phyloP scores from a whole-genome alignment of 2,113 vertebrate species.

The Otocyon megalotis region DNA sequence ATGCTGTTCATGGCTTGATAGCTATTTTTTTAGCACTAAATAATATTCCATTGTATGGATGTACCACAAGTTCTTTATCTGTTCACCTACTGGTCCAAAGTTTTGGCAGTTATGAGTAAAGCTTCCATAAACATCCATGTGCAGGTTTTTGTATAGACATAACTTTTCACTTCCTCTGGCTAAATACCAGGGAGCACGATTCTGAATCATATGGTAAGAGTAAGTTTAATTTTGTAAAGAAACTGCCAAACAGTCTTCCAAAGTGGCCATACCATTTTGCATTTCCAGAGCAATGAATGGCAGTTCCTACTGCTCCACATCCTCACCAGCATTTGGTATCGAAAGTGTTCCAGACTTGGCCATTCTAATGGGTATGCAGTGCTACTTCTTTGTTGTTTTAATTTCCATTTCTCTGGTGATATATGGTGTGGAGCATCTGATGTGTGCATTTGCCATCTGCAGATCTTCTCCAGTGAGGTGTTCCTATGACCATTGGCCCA shows the following conservation, averaged over 20 bases:
- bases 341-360: not conserved
- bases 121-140: not conserved
- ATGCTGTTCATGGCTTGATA: not conserved
- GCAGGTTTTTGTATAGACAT: not conserved
- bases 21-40: not conserved
- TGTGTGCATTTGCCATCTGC: not conserved
- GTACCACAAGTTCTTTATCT: not conserved
- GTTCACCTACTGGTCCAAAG: not conserved
- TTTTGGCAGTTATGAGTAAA: not conserved
- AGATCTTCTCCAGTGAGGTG: not conserved
- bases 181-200: not conserved
- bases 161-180: not conserved
- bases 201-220: not conserved
- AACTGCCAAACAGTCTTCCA: not conserved
- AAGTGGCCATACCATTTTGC: not conserved
- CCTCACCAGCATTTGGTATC: not conserved
- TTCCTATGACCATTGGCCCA: not conserved
- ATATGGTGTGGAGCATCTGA: not conserved
- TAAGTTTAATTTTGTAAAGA: not conserved
- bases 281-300: not conserved
- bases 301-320: not conserved
- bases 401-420: not conserved
- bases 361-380: accelerated
- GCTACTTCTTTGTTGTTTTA: not conserved
- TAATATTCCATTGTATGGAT: not conserved